Base-by-base conservation (phyloP, 1,140 invertebrate species). In the Lepidurus apus region DNA sequence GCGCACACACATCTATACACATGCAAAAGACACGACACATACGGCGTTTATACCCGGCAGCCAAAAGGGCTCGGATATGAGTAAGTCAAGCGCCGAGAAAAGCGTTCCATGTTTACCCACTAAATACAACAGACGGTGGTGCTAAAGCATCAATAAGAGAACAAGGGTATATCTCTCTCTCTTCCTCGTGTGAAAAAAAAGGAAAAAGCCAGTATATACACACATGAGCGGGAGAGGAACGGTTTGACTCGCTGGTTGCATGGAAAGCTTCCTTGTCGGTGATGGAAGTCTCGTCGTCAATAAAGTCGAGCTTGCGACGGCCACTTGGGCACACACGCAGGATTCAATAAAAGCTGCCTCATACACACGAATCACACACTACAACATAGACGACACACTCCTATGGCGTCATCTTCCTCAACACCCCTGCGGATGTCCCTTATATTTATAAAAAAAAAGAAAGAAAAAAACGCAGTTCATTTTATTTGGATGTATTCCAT, bases 261-360 rank as follows among this genome's bases (percentile, higher is more conserved):
- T 34, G 34, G 34, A 34, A 34, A 34, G 34, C 34, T 34, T 65
- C 21, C 21, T 65, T 21, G 17, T 65, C 21, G 21, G 53, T 65
- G 53, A 65, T 65, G 53, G 53, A 65, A 65, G 53, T 21, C 53
- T 65, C 53, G 53, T 65, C 53, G 53, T 65, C 53, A 65, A 65
- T 65, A 65, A 65, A 65, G 53, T 65, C 53, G 53, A 65, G 53
- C 53, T 65, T 65, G 53, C 53, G 53, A 65, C 53, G 53, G 53
- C 53, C 53, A 65, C 53, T 65, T 65, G 53, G 53, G 53, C 53
- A 65, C 53, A 65, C 53, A 65, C 13, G 53, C 7, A 17, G 53
- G 53, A 65, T 65, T 65, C 53, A 65, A 65, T 65, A 65, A 65
- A 65, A 65, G 53, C 13, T n/a, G 17, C 53, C 53, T 65, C 53